Percentiles rank a stretch among this genome's conserved stretches.
Conservation (phyloP, 2,888 invertebrate species). For the Lomographa bimaculata region DNA sequence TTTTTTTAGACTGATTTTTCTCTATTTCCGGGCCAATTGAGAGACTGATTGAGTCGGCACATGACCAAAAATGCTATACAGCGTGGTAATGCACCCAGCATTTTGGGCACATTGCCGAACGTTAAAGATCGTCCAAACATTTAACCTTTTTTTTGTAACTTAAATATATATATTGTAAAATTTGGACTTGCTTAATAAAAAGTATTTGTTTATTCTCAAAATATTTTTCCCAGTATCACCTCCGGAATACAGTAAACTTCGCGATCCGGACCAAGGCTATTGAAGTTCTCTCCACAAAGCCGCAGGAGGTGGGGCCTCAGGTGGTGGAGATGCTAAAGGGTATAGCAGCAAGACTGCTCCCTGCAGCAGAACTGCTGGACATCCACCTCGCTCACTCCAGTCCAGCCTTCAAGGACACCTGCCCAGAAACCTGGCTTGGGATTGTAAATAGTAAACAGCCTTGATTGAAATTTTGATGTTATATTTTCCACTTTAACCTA, state of each 20-base stretch:
- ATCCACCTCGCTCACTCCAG: constrained; percentile 68
- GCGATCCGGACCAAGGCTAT: constrained; percentile 51
- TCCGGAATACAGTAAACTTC: constrained; percentile 66
- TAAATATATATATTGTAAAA: no score
- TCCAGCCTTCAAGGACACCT: constrained; percentile 66
- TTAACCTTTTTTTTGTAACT: no score
- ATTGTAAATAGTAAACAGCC: constrained; percentile 70
- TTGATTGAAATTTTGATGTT: constrained; percentile 16
- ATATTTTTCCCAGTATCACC: constrained; percentile 54
- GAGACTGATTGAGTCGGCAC: no score
- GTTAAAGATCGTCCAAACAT: no score
- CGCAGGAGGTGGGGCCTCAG: constrained; percentile 58
- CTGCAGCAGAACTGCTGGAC: constrained; percentile 64
- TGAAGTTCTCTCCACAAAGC: constrained; percentile 59
- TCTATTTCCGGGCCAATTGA: no score
- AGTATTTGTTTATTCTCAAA: no score
- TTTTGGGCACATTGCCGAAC: no score
- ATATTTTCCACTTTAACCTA: no score
- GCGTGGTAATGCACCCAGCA: no score
- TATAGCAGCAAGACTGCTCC: constrained; percentile 57
- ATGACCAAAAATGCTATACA: no score
- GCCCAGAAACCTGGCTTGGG: constrained; percentile 66
- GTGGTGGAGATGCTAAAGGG: constrained; percentile 64
- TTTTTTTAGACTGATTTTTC: no score
- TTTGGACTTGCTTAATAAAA: no score